phyloP scores from a whole-genome alignment of 2,888 invertebrate genomes.

The Cyaniris semiargus region DNA sequence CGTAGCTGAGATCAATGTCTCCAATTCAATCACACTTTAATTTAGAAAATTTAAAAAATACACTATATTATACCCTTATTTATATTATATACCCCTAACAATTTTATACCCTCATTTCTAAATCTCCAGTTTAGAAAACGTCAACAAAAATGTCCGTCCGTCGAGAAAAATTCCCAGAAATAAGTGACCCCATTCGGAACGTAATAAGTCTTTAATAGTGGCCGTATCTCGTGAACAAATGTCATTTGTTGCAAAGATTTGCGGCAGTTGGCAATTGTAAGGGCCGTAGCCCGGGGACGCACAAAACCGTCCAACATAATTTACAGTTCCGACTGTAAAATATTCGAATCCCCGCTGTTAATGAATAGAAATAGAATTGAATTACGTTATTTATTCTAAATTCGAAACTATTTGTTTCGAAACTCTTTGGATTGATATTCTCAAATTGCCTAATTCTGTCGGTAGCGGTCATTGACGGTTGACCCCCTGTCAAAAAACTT shows the following conservation, averaged over 20 bases:
- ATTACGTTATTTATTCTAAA: not conserved
- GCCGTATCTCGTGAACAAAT: not conserved
- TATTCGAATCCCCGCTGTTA: not conserved
- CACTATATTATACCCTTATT: too few relatives aligned
- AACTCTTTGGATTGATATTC: too few relatives aligned
- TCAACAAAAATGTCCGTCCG: too few relatives aligned
- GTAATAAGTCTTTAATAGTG: constrained; percentile 8
- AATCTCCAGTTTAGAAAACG: not conserved
- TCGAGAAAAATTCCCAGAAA: not conserved
- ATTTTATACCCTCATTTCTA: too few relatives aligned
- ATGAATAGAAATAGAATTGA: not conserved
- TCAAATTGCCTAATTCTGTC: too few relatives aligned
- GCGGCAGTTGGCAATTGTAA: constrained; percentile 9
- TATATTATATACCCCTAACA: too few relatives aligned
- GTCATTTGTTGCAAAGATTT: constrained; percentile 13
- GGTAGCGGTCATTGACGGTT: too few relatives aligned
- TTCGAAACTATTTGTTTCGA: not conserved
- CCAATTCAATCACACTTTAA: too few relatives aligned
- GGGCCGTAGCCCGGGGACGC: not conserved
- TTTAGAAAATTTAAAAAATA: too few relatives aligned
- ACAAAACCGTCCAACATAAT: not conserved
- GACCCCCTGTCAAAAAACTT: too few relatives aligned
- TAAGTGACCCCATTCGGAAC: not conserved
- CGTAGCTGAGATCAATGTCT: too few relatives aligned
- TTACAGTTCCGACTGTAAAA: not conserved